phyloP scores from a whole-genome alignment of 2,797 vertebrate species.

The Rhinichthys osculus region DNA sequence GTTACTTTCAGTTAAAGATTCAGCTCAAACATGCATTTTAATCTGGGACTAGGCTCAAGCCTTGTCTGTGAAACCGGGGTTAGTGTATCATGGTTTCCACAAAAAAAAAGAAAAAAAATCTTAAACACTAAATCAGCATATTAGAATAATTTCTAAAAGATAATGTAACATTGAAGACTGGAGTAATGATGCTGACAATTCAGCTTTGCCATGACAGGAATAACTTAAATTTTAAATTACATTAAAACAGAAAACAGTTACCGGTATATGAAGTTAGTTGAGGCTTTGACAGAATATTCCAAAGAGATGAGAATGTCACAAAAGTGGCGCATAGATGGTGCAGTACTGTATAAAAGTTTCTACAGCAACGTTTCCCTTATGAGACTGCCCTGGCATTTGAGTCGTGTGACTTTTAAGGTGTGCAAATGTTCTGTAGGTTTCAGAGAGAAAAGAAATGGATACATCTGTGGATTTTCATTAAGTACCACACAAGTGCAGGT shows the following conservation, averaged over 20 bases:
- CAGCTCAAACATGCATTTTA: too few relatives aligned
- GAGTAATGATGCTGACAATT: neutral
- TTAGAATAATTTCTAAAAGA: neutral
- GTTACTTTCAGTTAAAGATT: too few relatives aligned
- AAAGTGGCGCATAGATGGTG: neutral
- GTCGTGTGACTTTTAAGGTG: constrained; percentile 12
- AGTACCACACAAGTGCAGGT: constrained; percentile 22
- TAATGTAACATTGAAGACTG: neutral
- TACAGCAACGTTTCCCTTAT: neutral
- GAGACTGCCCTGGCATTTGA: constrained; percentile 22
- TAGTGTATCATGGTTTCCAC: too few relatives aligned
- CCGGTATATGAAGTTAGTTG: neutral
- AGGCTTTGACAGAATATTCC: too few relatives aligned
- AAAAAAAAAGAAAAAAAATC: too few relatives aligned
- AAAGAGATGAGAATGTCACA: neutral
- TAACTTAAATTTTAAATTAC: neutral
- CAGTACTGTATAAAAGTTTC: constrained; percentile 2
- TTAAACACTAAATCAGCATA: neutral
- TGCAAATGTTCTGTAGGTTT: constrained; percentile 15
- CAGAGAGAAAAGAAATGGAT: neutral
- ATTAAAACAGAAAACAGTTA: neutral
- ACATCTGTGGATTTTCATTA: constrained; percentile 2
- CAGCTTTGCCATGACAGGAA: neutral
- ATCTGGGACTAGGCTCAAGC: too few relatives aligned
- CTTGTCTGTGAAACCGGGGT: too few relatives aligned